phyloP scores from a whole-genome alignment of 2,113 vertebrate genomes.

The Laticauda colubrina region DNA sequence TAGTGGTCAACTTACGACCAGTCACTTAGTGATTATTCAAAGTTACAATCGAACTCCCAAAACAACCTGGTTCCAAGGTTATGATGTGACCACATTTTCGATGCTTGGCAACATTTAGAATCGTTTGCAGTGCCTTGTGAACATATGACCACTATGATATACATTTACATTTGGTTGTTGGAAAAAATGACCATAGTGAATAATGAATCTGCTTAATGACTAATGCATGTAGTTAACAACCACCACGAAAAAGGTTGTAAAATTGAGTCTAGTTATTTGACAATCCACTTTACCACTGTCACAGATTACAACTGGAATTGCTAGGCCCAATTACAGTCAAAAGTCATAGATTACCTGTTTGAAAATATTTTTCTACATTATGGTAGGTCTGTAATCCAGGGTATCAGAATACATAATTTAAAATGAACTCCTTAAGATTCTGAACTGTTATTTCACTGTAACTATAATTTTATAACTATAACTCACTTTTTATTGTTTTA shows the following conservation, averaged over 20 bases:
- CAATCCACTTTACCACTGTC: background rate
- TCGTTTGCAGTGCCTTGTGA: background rate
- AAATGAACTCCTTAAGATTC: background rate
- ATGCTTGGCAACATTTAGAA: background rate
- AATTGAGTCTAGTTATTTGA: background rate
- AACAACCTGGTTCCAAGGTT: background rate
- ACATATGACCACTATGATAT: background rate
- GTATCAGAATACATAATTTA: background rate
- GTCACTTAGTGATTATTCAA: background rate
- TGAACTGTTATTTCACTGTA: background rate
- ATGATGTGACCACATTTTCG: background rate
- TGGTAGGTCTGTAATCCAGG: background rate
- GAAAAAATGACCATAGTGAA: background rate
- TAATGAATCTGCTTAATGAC: background rate
- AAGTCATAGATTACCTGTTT: background rate
- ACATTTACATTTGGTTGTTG: background rate
- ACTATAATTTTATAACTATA: background rate
- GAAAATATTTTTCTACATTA: background rate
- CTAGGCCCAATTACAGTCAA: background rate
- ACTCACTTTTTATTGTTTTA: slow-evolving; percentile 3
- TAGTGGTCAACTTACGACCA: background rate
- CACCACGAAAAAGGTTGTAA: background rate
- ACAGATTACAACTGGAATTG: background rate
- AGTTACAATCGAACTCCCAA: background rate
- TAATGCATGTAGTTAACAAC: background rate